A percentile compares a stretch with the other conserved stretches of the same genome.
Conservation (phyloP, 2,888 invertebrate genomes). For the Phaonia tiefii region DNA sequence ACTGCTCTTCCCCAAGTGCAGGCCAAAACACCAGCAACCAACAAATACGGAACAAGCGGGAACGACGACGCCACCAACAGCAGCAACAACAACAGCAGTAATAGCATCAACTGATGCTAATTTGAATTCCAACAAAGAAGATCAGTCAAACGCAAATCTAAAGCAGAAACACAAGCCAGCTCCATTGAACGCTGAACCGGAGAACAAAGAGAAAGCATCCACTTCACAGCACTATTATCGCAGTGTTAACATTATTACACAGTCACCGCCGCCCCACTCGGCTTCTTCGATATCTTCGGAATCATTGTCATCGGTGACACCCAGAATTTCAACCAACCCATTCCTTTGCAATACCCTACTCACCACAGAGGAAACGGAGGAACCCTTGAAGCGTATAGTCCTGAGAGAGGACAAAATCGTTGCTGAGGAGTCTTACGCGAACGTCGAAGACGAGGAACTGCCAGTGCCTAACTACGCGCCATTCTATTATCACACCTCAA, state of each 20-base stretch:
- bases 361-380: slow-evolving; percentile 42
- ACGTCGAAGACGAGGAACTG: slow-evolving; percentile 64
- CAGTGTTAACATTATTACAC: slow-evolving; percentile 76
- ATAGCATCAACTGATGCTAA: slow-evolving; percentile 46
- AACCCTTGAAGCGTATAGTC: slow-evolving; percentile 44
- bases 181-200: slow-evolving; percentile 14
- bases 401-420: slow-evolving; percentile 54
- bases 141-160: slow-evolving; percentile 25
- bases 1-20: slow-evolving; percentile 92
- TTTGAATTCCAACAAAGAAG: slow-evolving; percentile 51
- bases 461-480: slow-evolving; percentile 73
- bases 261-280: slow-evolving; percentile 78
- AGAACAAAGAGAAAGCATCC: slow-evolving; percentile 39
- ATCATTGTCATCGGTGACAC: slow-evolving; percentile 79
- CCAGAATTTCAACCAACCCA: slow-evolving; percentile 80
- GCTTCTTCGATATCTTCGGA: slow-evolving; percentile 79
- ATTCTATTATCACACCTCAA: slow-evolving; percentile 74
- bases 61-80: slow-evolving; percentile 57
- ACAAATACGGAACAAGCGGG: not conserved
- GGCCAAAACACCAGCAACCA: slow-evolving; percentile 83
- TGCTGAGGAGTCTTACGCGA: slow-evolving; percentile 16
- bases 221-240: slow-evolving; percentile 72
- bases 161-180: slow-evolving; percentile 44
- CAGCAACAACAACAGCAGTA: slow-evolving; percentile 55
- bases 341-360: slow-evolving; percentile 75